These are phyloP conservation scores for Leucozona laternaria DNA, from an alignment of 2,888 invertebrate species.

Conservation along the genomic window DNA sequence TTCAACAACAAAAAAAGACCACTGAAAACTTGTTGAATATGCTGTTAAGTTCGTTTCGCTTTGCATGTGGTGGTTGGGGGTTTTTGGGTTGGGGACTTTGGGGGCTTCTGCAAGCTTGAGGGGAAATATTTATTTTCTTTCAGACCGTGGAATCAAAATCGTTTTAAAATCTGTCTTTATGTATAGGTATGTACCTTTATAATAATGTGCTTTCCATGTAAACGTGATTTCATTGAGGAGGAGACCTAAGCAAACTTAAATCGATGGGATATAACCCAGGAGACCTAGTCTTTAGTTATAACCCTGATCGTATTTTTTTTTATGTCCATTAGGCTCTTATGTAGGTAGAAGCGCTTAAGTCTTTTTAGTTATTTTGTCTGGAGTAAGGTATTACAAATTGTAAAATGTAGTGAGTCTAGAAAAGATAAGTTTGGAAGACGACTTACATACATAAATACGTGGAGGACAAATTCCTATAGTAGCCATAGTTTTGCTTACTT, in stretches of 20 bases:
- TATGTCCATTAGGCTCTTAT: conserved; percentile 2
- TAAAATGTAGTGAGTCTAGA: neutral
- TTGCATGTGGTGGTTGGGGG: conserved; percentile 19
- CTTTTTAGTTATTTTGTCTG: neutral
- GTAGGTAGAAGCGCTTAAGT: neutral
- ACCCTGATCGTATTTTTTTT: conserved; percentile 14
- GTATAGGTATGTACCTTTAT: neutral
- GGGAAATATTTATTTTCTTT: conserved; percentile 44
- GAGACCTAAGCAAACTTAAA: conserved; percentile 30
- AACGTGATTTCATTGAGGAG: conserved; percentile 37
- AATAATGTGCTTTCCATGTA: conserved; percentile 36
- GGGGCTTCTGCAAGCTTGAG: conserved; percentile 12
- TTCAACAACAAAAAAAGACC: conserved; percentile 60
- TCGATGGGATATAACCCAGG: conserved; percentile 39
- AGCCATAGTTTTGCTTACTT: too few species aligned
- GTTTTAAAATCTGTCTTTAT: conserved; percentile 41
- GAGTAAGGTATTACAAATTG: neutral
- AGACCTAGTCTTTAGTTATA: conserved; percentile 36
- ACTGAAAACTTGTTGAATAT: conserved; percentile 72
- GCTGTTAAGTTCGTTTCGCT: conserved; percentile 52
- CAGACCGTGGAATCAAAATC: conserved; percentile 50
- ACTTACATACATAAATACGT: too few species aligned
- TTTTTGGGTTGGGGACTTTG: conserved; percentile 6
- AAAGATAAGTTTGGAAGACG: neutral
- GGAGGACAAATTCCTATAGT: too few species aligned